Conservation (phyloP, 2,113 vertebrate genomes). For the Takifugu bimaculatus region DNA sequence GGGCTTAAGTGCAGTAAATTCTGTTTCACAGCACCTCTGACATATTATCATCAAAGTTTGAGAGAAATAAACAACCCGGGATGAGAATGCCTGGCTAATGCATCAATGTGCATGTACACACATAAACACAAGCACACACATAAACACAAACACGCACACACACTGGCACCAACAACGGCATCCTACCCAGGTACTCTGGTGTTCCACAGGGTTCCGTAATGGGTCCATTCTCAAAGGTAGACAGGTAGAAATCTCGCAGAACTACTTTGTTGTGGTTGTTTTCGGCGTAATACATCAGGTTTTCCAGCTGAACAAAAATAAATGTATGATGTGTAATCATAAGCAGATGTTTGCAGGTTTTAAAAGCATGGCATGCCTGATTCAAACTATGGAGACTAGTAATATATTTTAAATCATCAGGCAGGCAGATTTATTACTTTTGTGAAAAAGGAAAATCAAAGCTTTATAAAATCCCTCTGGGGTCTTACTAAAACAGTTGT, state of each 20-base stretch:
- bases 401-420: too few species aligned
- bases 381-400: neutral
- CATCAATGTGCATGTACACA: too few species aligned
- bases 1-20: conserved; percentile 24
- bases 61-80: conserved; percentile 7
- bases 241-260: conserved; percentile 83
- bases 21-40: conserved; percentile 11
- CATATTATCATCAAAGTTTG: conserved; percentile 16
- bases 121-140: neutral
- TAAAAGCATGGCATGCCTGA: neutral
- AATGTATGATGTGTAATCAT: neutral
- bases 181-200: conserved; percentile 80
- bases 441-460: too few species aligned
- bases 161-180: neutral
- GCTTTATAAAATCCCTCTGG: neutral
- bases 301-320: conserved; percentile 75
- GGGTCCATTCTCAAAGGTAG: conserved; percentile 81
- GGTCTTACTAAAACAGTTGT: neutral
- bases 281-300: conserved; percentile 85
- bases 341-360: neutral
- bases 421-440: too few species aligned
- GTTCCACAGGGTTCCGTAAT: conserved; percentile 85
- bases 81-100: conserved; percentile 2
- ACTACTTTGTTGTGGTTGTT: conserved; percentile 85
- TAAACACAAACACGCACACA: neutral